phyloP scores from a whole-genome alignment of 2,888 invertebrate species.

The Hipparchia semele region DNA sequence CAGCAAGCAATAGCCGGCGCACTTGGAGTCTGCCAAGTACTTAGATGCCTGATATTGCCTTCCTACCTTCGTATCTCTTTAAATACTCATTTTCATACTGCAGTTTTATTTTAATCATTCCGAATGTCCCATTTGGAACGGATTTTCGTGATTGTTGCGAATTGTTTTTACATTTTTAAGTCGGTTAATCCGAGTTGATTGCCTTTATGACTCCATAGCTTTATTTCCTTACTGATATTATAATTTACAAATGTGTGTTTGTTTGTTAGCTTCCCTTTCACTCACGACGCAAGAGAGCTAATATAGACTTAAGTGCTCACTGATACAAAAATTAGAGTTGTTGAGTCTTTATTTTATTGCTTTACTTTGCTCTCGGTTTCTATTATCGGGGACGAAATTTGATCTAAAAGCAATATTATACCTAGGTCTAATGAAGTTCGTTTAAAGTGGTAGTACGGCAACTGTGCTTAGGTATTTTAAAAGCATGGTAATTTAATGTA shows the following conservation, averaged over 20 bases:
- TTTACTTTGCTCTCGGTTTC: no score
- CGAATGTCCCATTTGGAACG: constrained; percentile 15
- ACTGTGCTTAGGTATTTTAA: neutral
- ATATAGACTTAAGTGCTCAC: no score
- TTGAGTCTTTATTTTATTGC: no score
- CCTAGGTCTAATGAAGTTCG: neutral
- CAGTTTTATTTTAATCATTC: constrained; percentile 38
- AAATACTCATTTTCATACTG: constrained; percentile 43
- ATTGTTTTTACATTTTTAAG: constrained; percentile 21
- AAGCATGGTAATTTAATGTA: no score
- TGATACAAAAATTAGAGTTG: no score
- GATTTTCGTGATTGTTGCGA: constrained; percentile 18
- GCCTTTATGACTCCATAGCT: neutral
- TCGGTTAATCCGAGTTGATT: neutral
- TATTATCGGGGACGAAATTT: neutral
- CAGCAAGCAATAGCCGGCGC: constrained; percentile 51
- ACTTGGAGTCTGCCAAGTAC: constrained; percentile 46
- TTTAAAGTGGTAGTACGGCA: neutral
- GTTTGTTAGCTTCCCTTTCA: no score
- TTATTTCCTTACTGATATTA: neutral
- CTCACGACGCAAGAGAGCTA: no score
- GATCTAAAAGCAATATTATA: neutral
- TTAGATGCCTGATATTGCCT: constrained; percentile 47
- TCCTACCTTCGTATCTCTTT: constrained; percentile 44
- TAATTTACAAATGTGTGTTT: no score